phyloP scores from a whole-genome alignment of 2,113 vertebrate genomes.

The Cyanoderma ruficeps region DNA sequence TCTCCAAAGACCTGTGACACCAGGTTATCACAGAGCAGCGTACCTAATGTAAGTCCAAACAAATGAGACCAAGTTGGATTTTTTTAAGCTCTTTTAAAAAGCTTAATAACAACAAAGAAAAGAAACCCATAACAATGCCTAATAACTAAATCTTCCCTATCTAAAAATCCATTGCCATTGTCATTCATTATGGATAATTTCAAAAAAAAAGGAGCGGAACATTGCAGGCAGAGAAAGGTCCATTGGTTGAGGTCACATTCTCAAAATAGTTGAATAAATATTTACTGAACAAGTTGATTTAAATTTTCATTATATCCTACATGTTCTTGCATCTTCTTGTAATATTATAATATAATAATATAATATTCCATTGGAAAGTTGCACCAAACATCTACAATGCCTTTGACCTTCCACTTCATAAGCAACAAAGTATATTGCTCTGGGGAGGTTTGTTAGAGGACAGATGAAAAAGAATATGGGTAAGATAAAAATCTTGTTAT shows the following conservation, averaged over 20 bases:
- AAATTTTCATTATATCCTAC: neutral
- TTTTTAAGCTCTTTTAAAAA: neutral
- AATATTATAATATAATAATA: neutral
- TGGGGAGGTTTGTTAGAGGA: neutral
- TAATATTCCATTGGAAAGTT: neutral
- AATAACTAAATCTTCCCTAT: conserved; percentile 19
- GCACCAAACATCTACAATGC: neutral
- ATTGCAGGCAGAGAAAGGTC: neutral
- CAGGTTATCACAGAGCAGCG: conserved; percentile 77
- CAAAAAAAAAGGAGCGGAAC: neutral
- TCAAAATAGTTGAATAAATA: neutral
- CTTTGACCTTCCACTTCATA: neutral
- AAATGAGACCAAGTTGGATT: neutral
- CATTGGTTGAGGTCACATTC: neutral
- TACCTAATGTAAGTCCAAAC: conserved; percentile 75
- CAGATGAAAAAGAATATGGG: neutral
- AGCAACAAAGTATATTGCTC: neutral
- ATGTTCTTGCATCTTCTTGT: neutral
- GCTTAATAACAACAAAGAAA: neutral
- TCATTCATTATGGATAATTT: neutral
- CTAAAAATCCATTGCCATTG: neutral
- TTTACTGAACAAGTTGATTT: neutral
- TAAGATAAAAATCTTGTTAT: neutral
- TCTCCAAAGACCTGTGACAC: conserved; percentile 89
- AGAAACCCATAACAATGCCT: neutral